Evolutionary conservation across 92 coral and sea anemone genomes (phyloP).

Genomic region (Hydrozoanthus gracilis): DNA sequence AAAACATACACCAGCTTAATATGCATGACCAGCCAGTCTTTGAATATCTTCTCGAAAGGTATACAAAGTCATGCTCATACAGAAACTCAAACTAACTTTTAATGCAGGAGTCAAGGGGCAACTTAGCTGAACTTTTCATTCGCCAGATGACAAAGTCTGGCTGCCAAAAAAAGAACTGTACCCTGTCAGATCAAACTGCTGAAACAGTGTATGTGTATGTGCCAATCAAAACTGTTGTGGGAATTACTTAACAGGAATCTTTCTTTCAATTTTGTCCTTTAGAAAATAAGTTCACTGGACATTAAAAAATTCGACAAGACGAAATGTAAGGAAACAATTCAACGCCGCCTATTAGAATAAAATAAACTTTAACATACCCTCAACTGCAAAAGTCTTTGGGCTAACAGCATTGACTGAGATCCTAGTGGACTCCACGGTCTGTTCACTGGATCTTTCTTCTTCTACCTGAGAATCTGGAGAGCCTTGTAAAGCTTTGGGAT

Average conservation of each 20-base stretch:
- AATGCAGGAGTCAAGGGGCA: neutral
- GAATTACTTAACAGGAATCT: too few relatives aligned
- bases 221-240: neutral
- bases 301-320: too few relatives aligned
- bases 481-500: neutral
- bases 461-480: neutral
- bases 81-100: neutral
- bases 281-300: too few relatives aligned
- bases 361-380: neutral
- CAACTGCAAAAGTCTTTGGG: neutral
- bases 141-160: too few relatives aligned
- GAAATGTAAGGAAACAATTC: too few relatives aligned
- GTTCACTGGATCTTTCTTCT: neutral
- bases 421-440: neutral
- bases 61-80: neutral
- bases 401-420: neutral
- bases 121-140: too few relatives aligned
- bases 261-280: too few relatives aligned
- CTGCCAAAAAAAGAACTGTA: neutral
- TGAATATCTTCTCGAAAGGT: neutral
- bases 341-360: too few relatives aligned
- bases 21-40: neutral
- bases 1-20: neutral
- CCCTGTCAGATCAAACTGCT: neutral
- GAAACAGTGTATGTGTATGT: neutral